Percentiles rank a stretch among this genome's conserved stretches.
These are phyloP conservation scores for Diplosoma virens DNA, from an alignment of 23 tunicate species.

Conservation along the genomic window DNA sequence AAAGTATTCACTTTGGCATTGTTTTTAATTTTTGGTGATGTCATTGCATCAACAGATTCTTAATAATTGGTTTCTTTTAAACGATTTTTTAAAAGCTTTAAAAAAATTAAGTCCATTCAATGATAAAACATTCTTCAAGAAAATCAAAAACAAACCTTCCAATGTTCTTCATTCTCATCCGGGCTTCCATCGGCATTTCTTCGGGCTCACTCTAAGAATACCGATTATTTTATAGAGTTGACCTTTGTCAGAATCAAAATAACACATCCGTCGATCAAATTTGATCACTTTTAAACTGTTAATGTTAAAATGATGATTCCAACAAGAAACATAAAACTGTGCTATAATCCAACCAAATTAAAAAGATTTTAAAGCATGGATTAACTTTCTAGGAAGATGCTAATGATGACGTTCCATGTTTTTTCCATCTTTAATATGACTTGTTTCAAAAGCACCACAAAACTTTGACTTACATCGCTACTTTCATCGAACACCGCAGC, in stretches of 20 bases:
- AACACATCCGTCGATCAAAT: no score
- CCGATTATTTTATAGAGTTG: neutral
- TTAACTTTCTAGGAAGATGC: neutral
- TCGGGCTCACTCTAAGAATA: slow-evolving; percentile 82
- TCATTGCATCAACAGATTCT: no score
- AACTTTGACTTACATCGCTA: slow-evolving; percentile 82
- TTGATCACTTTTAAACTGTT: no score
- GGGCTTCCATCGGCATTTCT: slow-evolving; percentile 92
- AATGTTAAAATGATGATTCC: no score
- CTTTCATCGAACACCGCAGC: slow-evolving; percentile 87
- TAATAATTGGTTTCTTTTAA: no score
- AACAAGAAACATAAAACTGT: neutral
- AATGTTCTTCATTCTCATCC: slow-evolving; percentile 93
- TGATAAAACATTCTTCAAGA: no score
- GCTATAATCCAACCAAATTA: neutral
- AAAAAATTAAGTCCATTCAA: no score
- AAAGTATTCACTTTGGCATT: no score
- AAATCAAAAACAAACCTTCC: no score
- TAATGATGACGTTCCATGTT: neutral
- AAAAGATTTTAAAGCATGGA: neutral
- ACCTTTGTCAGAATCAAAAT: no score
- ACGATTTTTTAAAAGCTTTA: no score
- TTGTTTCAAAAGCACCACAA: neutral
- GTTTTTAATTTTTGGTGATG: no score
- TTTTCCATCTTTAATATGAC: neutral